Percentiles rank a stretch among this genome's conserved stretches.
These are phyloP conservation scores for Scaptomyza flava DNA, from an alignment of 2,888 invertebrate species.

Conservation along the genomic window DNA sequence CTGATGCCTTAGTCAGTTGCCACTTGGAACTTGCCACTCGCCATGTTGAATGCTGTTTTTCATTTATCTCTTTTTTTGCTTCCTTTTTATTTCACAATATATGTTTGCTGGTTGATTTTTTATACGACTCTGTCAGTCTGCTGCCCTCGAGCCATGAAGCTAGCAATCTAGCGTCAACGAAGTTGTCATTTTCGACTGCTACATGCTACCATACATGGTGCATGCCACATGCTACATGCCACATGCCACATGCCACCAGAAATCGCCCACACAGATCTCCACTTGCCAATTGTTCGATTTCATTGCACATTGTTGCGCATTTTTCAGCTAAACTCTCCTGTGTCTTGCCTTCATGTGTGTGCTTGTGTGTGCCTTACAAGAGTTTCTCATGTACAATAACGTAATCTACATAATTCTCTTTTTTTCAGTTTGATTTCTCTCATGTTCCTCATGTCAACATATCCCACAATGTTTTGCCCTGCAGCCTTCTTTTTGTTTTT, in stretches of 20 bases:
- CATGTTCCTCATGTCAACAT: constrained; percentile 76
- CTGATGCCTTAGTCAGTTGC: constrained; percentile 12
- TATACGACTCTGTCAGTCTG: constrained; percentile 19
- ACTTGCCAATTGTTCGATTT: constrained; percentile 76
- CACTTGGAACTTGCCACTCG: constrained; percentile 30
- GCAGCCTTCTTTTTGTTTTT: constrained; percentile 41
- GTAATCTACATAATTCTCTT: constrained; percentile 79
- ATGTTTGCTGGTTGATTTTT: constrained; percentile 24
- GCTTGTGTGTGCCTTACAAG: constrained; percentile 54
- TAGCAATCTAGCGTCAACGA: constrained; percentile 66
- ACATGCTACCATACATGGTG: constrained; percentile 50
- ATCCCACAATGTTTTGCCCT: constrained; percentile 59
- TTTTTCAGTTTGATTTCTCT: constrained; percentile 72
- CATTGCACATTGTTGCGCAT: constrained; percentile 79
- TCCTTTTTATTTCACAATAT: constrained; percentile 19
- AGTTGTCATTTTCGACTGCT: constrained; percentile 78
- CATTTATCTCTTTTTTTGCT: constrained; percentile 3
- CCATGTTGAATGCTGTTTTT: constrained; percentile 38
- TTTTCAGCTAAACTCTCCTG: constrained; percentile 56
- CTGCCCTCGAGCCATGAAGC: constrained; percentile 49
- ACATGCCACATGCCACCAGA: constrained; percentile 21
- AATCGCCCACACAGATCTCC: constrained; percentile 47
- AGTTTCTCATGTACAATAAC: constrained; percentile 77
- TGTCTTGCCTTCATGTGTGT: constrained; percentile 27
- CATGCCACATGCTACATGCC: constrained; percentile 41